phyloP scores from a whole-genome alignment of 2,888 invertebrate genomes.

The Monopis laevigella region DNA sequence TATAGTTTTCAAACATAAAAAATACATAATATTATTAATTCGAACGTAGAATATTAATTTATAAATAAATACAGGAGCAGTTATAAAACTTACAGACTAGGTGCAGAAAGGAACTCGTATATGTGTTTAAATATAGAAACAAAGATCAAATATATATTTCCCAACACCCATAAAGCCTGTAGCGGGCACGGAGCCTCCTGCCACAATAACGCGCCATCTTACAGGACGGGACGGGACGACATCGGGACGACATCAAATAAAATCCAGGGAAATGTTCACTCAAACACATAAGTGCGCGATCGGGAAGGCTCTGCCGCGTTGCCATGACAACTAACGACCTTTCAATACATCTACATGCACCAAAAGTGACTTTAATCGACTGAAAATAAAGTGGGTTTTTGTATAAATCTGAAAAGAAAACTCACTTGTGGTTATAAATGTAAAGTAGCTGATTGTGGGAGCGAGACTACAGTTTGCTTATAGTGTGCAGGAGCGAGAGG shows the following conservation, averaged over 20 bases:
- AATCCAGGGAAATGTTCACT: neutral
- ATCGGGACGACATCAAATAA: neutral
- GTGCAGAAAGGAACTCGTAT: no score
- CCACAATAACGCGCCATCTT: neutral
- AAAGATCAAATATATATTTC: neutral
- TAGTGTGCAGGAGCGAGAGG: no score
- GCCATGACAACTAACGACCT: slow-evolving; percentile 32
- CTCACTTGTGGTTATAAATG: slow-evolving; percentile 53
- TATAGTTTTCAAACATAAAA: no score
- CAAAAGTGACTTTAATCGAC: slow-evolving; percentile 25
- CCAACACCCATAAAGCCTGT: no score
- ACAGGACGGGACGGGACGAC: neutral
- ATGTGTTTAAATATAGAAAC: no score
- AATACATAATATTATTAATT: no score
- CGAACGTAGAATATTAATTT: no score
- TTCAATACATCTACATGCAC: slow-evolving; percentile 7
- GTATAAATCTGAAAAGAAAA: slow-evolving; percentile 16
- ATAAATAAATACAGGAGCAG: no score
- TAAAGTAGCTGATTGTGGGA: slow-evolving; percentile 45
- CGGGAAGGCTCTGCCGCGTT: slow-evolving; percentile 44
- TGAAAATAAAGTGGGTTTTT: slow-evolving; percentile 23
- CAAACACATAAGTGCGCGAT: slow-evolving; percentile 53
- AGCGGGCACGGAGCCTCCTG: no score
- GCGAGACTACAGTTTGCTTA: slow-evolving; percentile 22
- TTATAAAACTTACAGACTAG: no score